Evolutionary conservation across 2,113 vertebrate genomes (phyloP), one percentile per base, ranked within the genome.

Genomic region (Ceuthmochares aereus): DNA sequence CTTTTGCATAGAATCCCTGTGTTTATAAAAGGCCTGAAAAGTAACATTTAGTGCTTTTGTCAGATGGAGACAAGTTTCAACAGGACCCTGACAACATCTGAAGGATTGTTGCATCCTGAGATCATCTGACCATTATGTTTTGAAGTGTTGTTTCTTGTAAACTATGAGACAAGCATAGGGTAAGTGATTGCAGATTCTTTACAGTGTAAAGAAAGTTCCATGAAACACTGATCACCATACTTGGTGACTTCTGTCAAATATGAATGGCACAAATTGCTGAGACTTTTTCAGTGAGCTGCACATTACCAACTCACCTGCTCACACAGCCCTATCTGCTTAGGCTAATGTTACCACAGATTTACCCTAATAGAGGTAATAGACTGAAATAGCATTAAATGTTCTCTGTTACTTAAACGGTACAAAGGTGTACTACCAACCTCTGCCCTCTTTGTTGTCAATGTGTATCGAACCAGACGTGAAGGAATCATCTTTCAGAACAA

Each of bases 1-100:
- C 62, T 55, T 93, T 95, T 81, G 52, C 40, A 95, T 73, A 94
- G 86, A 94, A 97, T 88, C 56, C 80, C 34, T 90, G 56, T 94
- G 87, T 84, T 90, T 94, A 96, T 93, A 87, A 96, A 97, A 95
- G 64, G 81, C 47, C 37, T 96, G 85, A 83, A 95, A 98, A 97
- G 88, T 87, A 96, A 91, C 21, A 95, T 97, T 96, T 96, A 76
- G 70, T 94, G 87, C 84, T 89, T 97, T 97, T 97, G 69, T 95
- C 84, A 95, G 63, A 88, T 67, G 70, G 47, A 96, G 96, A n/a
- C 36, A 68, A 84, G 42, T 95, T 97, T 97, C 90, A 96, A 76
- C 45, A 84, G 70, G 63, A 94, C 77, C 97, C 67, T 26, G 76
- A 91, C 96, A 97, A 93, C 84, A 96, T 91, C 87, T 95, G 90